Evolutionary conservation across 2,888 invertebrate species (phyloP), one percentile per base, ranked within the genome.

Genomic region (Synergus itoensis): DNA sequence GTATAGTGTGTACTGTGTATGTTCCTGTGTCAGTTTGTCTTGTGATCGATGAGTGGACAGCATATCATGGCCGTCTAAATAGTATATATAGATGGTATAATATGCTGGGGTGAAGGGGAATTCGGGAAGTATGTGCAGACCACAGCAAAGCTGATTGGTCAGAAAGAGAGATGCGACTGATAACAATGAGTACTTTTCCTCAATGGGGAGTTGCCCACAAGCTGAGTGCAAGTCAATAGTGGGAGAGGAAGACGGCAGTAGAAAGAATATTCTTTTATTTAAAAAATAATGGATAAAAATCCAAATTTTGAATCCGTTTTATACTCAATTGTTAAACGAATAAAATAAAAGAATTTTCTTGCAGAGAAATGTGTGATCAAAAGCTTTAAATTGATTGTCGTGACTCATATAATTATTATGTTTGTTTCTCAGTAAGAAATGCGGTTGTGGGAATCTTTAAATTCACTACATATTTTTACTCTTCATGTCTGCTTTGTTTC

Each of bases 101-200:
- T 48, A 28, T 62, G 62, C 18, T 57, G 57, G 57, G 57, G 18
- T 57, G 57, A 57, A 57, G 57, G 57, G 57, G 57, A 57, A 57
- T 18, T 57, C 57, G 18, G 18, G 9, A 53, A 53, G 53, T 53
- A 53, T 53, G 53, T 53, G 53, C 53, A 53, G 53, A 60, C 60
- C 21, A 60, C 60, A 60, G 60, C 12, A 62, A 62, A 73, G 48
- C 73, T n/a, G 73, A 73, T 73, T 73, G 73, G 73, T 73, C 73
- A 73, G 48, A 53, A 73, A 18, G 40, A 53, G 40, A 36, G 36
- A 36, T 73, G 18, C 36, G 48, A 73, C 73, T 73, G 73, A 73
- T 73, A 73, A 57, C n/a, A 73, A 73, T 73, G 73, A 73, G 48
- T 73, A 73, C 73, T 73, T 73, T 53, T 48, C 48, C 73, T 73